These are phyloP conservation scores for Chelonoidis abingdonii DNA, from an alignment of 2,113 vertebrate species.

Conservation along the genomic window DNA sequence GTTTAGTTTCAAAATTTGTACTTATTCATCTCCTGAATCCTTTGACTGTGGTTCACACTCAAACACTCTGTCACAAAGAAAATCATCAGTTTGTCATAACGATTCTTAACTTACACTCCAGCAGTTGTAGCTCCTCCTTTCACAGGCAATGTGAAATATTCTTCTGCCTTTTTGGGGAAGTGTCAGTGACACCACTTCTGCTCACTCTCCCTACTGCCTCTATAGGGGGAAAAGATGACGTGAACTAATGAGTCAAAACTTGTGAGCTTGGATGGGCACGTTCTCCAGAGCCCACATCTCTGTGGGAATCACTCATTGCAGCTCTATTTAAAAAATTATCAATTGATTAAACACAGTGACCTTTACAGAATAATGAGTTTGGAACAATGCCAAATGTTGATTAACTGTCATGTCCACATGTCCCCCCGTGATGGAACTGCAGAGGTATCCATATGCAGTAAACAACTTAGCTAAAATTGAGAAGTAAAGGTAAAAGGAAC, in stretches of 20 bases:
- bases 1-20: not conserved
- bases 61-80: not conserved
- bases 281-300: not conserved
- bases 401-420: not conserved
- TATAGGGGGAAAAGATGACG: not conserved
- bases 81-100: accelerated
- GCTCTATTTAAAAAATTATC: not conserved
- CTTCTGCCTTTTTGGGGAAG: not conserved
- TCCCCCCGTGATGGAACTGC: not conserved
- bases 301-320: not conserved
- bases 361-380: not conserved
- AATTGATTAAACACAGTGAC: not conserved
- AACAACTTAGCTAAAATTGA: not conserved
- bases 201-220: not conserved
- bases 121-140: not conserved
- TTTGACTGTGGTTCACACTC: not conserved
- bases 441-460: not conserved
- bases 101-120: not conserved
- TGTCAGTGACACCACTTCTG: not conserved
- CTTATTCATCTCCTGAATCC: not conserved
- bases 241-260: not conserved
- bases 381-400: not conserved
- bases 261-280: not conserved
- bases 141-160: not conserved
- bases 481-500: not conserved